Evolutionary conservation across 2,888 invertebrate genomes (phyloP).

Genomic region (Leptodirus hochenwartii): DNA sequence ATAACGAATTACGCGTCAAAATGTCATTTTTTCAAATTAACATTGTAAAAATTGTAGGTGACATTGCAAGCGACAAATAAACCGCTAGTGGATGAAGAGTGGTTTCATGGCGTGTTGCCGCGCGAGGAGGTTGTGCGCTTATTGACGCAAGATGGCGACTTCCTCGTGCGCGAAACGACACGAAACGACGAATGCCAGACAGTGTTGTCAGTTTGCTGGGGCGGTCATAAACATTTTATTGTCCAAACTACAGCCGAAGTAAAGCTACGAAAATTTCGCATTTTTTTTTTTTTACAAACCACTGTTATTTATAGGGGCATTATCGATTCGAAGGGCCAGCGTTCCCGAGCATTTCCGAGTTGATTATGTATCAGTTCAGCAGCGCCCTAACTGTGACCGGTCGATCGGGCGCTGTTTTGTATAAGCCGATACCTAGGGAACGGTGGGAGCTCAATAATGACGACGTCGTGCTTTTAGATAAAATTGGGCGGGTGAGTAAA

Average conservation of each 20-base stretch:
- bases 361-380: slow-evolving; percentile 76
- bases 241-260: slow-evolving; percentile 89
- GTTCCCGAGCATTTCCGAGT: slow-evolving; percentile 81
- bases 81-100: slow-evolving; percentile 76
- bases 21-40: too few relatives aligned
- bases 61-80: too few relatives aligned
- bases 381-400: slow-evolving; percentile 80
- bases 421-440: slow-evolving; percentile 72
- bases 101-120: slow-evolving; percentile 94
- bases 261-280: slow-evolving; percentile 15
- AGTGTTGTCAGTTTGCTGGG: slow-evolving; percentile 90
- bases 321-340: slow-evolving; percentile 88
- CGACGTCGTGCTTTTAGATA: slow-evolving; percentile 77
- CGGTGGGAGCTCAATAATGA: slow-evolving; percentile 94
- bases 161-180: slow-evolving; percentile 82
- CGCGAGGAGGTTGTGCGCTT: slow-evolving; percentile 88
- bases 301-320: slow-evolving; percentile 55
- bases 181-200: slow-evolving; percentile 83
- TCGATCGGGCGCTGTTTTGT: slow-evolving; percentile 76
- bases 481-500: slow-evolving; percentile 73
- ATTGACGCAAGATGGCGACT: slow-evolving; percentile 83
- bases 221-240: slow-evolving; percentile 92
- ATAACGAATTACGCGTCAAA: too few relatives aligned
- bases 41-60: too few relatives aligned
- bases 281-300: slow-evolving; percentile 2